Evolutionary conservation across 2,113 vertebrate genomes (phyloP).

Genomic region (Nibea albiflora): DNA sequence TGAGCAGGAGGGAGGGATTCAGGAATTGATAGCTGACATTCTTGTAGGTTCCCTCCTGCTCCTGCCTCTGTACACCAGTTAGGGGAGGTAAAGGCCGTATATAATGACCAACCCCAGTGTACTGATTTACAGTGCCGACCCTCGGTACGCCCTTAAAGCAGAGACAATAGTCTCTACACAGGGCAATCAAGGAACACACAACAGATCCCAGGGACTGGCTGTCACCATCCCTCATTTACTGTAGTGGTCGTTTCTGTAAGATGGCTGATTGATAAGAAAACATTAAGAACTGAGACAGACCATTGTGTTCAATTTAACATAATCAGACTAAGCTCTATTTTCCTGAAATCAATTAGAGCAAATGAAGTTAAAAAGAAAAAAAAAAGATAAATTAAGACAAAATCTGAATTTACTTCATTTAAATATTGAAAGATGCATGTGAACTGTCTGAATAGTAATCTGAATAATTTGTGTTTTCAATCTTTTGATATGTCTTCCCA

Average conservation of each 20-base stretch:
- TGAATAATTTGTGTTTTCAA: background rate
- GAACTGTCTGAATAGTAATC: background rate
- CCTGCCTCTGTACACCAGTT: constrained; percentile 77
- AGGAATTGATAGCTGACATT: constrained; percentile 72
- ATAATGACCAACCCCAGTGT: constrained; percentile 62
- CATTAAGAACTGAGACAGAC: constrained; percentile 1
- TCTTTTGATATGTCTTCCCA: background rate
- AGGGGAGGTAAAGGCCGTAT: constrained; percentile 68
- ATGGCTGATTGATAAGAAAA: constrained; percentile 24
- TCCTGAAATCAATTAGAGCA: constrained; percentile 8
- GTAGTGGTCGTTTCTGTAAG: background rate
- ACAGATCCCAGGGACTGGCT: constrained; percentile 49
- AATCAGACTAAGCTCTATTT: background rate
- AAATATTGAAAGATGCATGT: background rate
- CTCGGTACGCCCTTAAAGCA: constrained; percentile 41
- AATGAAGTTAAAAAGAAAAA: background rate
- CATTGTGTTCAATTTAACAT: constrained; percentile 26
- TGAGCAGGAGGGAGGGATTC: constrained; percentile 62
- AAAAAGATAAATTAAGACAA: background rate
- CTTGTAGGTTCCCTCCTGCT: constrained; percentile 71
- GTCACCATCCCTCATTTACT: constrained; percentile 38
- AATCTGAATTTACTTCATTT: background rate
- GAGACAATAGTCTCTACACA: constrained; percentile 47
- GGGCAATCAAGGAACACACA: constrained; percentile 49
- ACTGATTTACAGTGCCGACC: constrained; percentile 73